These are phyloP conservation scores for Didymodactylos carnosus DNA, from an alignment of 2,888 invertebrate species.

Conservation along the genomic window DNA sequence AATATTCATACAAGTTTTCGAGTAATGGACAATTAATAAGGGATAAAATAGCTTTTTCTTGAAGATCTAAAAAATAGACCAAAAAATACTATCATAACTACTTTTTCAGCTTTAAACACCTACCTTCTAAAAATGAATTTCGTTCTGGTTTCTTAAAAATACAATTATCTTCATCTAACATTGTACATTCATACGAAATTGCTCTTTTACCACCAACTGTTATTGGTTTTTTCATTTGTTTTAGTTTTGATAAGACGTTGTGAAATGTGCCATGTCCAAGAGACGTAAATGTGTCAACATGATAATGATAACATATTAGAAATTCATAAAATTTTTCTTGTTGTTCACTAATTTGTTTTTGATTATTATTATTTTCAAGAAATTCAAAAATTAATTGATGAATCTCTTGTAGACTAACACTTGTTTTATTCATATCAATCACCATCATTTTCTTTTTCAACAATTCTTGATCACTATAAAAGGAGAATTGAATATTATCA, in stretches of 20 bases:
- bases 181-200: neutral
- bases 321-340: neutral
- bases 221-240: neutral
- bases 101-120: neutral
- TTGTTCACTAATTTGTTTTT: neutral
- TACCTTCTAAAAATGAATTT: neutral
- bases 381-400: too few relatives aligned
- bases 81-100: too few relatives aligned
- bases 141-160: neutral
- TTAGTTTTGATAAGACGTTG: neutral
- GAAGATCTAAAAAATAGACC: neutral
- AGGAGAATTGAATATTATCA: too few relatives aligned
- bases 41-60: slow-evolving; percentile 12
- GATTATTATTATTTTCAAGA: neutral
- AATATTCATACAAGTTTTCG: slow-evolving; percentile 25
- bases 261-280: neutral
- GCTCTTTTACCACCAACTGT: too few relatives aligned
- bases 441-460: too few relatives aligned
- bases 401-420: too few relatives aligned
- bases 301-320: neutral
- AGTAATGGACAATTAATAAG: slow-evolving; percentile 28
- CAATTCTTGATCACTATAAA: too few relatives aligned
- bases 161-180: neutral
- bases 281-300: neutral
- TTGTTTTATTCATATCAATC: neutral